Conservation (phyloP, 2,113 vertebrate genomes). For the Nesogale talazaci region DNA sequence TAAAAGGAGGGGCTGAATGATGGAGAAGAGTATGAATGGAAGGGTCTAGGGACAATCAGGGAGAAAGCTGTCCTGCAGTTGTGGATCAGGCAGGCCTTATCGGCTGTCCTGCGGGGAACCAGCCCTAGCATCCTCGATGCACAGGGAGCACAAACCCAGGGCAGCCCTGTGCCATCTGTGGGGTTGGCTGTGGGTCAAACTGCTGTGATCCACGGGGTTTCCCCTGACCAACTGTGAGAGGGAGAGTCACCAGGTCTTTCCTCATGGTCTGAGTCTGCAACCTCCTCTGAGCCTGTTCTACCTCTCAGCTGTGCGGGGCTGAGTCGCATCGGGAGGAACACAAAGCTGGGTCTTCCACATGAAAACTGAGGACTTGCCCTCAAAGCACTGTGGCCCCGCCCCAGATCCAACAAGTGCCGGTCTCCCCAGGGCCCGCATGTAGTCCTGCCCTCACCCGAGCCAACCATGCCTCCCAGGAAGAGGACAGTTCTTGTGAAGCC, state of each 20-base stretch:
- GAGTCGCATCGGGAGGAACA: not conserved
- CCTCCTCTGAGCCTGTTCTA: not conserved
- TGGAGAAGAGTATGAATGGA: too few species aligned
- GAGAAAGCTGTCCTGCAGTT: not conserved
- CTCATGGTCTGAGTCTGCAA: not conserved
- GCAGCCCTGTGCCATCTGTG: too few species aligned
- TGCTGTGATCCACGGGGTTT: not conserved
- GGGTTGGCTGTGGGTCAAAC: not conserved
- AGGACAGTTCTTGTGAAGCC: too few species aligned
- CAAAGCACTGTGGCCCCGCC: not conserved
- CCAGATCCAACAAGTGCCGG: not conserved
- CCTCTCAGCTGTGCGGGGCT: not conserved
- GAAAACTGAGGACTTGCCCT: not conserved
- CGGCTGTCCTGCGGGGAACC: not conserved
- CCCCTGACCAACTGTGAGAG: not conserved
- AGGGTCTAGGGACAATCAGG: not conserved
- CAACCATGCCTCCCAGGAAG: too few species aligned
- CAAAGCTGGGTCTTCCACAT: not conserved
- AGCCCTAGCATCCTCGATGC: not conserved
- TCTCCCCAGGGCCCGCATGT: rapidly evolving
- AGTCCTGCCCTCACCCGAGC: not conserved
- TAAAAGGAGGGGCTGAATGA: not conserved
- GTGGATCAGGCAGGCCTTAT: not conserved
- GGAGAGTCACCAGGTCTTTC: not conserved
- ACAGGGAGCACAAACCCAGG: not conserved